These are phyloP conservation scores for Heptranchias perlo DNA, from an alignment of 2,113 vertebrate species.

Conservation along the genomic window DNA sequence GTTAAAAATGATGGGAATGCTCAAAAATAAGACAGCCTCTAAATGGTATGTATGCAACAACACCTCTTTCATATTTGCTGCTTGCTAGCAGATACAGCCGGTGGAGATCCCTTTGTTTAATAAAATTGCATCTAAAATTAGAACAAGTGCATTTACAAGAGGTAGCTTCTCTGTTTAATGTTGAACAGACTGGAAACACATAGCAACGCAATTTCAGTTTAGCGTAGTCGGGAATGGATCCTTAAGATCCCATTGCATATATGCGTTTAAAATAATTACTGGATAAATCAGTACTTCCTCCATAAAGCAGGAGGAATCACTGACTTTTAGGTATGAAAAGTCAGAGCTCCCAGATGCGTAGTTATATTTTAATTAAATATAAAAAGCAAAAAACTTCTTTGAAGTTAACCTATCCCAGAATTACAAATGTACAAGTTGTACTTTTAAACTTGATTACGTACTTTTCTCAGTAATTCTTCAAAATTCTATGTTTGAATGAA, in stretches of 20 bases:
- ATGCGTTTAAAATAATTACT: neutral
- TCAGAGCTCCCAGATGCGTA: neutral
- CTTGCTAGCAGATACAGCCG: neutral
- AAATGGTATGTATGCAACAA: neutral
- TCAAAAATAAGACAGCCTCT: neutral
- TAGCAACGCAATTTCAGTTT: neutral
- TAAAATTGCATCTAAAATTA: neutral
- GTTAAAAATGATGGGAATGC: neutral
- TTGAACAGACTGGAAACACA: neutral
- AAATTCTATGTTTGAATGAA: neutral
- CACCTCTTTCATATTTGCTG: neutral
- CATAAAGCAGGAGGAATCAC: neutral
- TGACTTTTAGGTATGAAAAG: neutral
- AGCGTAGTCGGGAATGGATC: neutral
- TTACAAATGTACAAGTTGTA: slow-evolving; percentile 3
- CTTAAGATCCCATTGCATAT: neutral
- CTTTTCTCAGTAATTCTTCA: neutral
- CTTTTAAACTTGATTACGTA: neutral
- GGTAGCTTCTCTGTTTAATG: neutral
- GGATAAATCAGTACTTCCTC: neutral
- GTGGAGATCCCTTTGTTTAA: neutral
- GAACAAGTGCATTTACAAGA: neutral
- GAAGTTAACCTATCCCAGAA: slow-evolving; percentile 4
- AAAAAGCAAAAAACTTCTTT: slow-evolving; percentile 2
- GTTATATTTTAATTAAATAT: neutral